Conservation (phyloP, 2,113 vertebrate genomes). For the Cranoglanis bouderius region DNA sequence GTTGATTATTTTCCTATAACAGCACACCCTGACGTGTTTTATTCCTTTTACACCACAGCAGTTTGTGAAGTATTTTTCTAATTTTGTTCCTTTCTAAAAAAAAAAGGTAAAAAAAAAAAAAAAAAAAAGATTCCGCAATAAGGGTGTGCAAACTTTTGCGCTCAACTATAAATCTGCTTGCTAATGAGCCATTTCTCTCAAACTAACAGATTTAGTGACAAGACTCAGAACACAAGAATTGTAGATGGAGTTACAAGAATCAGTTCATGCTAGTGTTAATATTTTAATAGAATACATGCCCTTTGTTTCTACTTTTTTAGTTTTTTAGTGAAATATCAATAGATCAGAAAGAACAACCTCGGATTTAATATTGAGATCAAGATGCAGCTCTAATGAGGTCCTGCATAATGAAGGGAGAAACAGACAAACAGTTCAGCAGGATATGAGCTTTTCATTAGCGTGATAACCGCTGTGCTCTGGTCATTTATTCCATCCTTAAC, state of each 20-base stretch:
- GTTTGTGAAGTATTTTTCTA: background rate
- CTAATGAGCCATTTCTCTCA: background rate
- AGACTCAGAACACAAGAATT: background rate
- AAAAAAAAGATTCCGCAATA: background rate
- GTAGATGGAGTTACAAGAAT: no score
- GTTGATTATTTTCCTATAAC: background rate
- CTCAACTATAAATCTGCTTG: background rate
- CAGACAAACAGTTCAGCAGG: conserved; percentile 1
- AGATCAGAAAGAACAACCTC: background rate
- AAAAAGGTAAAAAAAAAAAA: background rate
- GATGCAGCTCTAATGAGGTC: background rate
- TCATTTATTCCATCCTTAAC: conserved; percentile 15
- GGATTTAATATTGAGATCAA: background rate
- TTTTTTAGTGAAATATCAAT: background rate
- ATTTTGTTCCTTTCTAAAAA: background rate
- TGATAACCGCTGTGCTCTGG: conserved; percentile 11
- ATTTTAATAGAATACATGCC: background rate
- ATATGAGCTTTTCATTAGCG: conserved; percentile 12
- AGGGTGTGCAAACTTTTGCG: background rate
- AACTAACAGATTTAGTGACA: background rate
- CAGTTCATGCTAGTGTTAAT: background rate
- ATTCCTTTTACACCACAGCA: no score
- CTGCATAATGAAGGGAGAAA: background rate
- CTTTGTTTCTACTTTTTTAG: background rate
- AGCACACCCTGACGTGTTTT: no score